A percentile compares a stretch with the other conserved stretches of the same genome.
phyloP scores from a whole-genome alignment of 1,140 invertebrate genomes.

The Lordiphosa stackelbergi region DNA sequence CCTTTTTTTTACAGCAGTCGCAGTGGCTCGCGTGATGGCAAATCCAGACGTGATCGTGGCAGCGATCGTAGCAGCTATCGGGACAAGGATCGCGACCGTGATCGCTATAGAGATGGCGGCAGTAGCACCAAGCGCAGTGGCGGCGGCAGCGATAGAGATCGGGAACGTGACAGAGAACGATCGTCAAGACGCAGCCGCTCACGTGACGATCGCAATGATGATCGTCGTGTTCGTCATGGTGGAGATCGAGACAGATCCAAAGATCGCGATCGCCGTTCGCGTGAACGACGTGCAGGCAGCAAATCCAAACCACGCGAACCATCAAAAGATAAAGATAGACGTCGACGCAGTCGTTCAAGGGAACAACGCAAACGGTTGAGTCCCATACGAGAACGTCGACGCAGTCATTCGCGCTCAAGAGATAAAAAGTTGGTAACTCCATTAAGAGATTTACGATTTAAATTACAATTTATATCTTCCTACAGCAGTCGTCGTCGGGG shows the following conservation, averaged over 20 bases:
- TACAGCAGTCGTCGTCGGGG: conserved; percentile 57
- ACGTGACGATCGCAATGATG: conserved; percentile 46
- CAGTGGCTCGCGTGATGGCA: conserved; percentile 56
- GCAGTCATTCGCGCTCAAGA: conserved; percentile 60
- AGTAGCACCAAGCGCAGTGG: conserved; percentile 42
- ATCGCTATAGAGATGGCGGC: conserved; percentile 50
- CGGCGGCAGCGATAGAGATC: conserved; percentile 73
- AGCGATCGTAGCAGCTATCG: conserved; percentile 35
- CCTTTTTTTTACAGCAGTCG: conserved; percentile 46
- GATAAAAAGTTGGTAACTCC: conserved; percentile 58
- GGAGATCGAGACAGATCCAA: conserved; percentile 11
- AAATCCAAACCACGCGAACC: conserved; percentile 44
- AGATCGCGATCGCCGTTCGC: conserved; percentile 78
- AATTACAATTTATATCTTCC: conserved; percentile 4
- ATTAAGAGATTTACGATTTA: neutral
- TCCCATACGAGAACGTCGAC: conserved; percentile 37
- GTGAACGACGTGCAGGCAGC: conserved; percentile 75
- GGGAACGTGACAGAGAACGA: conserved; percentile 50
- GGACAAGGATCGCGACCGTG: conserved; percentile 38
- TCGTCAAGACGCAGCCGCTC: conserved; percentile 49
- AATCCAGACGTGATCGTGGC: conserved; percentile 50
- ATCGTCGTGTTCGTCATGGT: conserved; percentile 32
- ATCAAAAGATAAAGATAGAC: conserved; percentile 27
- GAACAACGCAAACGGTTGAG: conserved; percentile 39
- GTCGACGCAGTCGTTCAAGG: conserved; percentile 53